These are phyloP conservation scores for Eleutherodactylus coqui DNA, from an alignment of 2,797 vertebrate genomes.

Conservation along the genomic window DNA sequence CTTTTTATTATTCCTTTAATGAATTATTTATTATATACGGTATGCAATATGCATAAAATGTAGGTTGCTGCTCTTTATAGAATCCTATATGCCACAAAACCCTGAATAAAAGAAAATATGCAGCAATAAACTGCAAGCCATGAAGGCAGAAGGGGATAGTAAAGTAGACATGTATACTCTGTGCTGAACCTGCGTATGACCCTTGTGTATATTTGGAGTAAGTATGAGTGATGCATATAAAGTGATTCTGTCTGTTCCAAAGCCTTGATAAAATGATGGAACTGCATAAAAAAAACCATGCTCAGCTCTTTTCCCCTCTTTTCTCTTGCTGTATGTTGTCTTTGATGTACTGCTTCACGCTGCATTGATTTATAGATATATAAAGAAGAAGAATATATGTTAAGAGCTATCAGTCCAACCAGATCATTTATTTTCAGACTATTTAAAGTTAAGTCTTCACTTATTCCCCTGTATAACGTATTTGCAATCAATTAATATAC, in stretches of 20 bases:
- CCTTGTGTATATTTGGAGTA: background rate
- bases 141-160: background rate
- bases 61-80: background rate
- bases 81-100: background rate
- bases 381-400: background rate
- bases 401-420: background rate
- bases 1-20: background rate
- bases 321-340: background rate
- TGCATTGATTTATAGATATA: slow-evolving; percentile 16
- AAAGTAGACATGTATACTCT: background rate
- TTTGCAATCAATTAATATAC: background rate
- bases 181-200: background rate
- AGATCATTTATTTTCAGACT: background rate
- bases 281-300: no score
- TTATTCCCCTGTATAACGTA: background rate
- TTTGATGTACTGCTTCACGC: background rate
- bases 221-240: background rate
- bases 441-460: background rate
- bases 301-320: background rate
- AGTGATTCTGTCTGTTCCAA: background rate
- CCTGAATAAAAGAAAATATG: background rate
- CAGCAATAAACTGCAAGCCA: background rate
- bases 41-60: background rate
- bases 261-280: background rate
- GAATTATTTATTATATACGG: background rate